Percentiles rank a stretch among this genome's conserved stretches.
Conservation (phyloP, 2,888 invertebrate species). For the Beris chalybata region DNA sequence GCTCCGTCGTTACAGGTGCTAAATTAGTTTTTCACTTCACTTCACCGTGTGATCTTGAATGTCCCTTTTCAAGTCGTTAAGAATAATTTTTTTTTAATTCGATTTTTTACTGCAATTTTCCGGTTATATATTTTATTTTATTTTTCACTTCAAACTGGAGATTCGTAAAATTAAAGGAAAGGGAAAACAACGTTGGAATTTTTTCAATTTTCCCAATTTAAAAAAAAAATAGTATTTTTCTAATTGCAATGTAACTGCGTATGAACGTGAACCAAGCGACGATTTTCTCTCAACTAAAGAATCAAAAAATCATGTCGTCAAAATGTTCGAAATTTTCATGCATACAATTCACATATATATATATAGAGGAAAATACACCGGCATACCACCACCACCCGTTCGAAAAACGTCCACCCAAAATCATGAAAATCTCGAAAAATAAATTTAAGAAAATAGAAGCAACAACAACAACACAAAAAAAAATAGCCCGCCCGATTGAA, state of each 20-base stretch:
- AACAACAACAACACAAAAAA: neutral
- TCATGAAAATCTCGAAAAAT: neutral
- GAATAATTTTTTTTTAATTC: constrained; percentile 5
- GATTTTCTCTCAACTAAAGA: constrained; percentile 58
- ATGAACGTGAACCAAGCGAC: constrained; percentile 56
- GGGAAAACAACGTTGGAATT: neutral
- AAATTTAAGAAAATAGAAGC: neutral
- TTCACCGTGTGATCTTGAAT: constrained; percentile 26
- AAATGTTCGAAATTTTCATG: constrained; percentile 32
- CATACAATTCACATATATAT: neutral
- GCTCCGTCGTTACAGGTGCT: constrained; percentile 26
- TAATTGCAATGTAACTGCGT: constrained; percentile 40
- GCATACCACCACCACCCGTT: neutral
- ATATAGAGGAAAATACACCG: neutral
- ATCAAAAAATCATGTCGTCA: constrained; percentile 41
- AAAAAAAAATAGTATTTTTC: constrained; percentile 1
- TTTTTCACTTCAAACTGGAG: constrained; percentile 5
- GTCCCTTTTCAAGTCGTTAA: constrained; percentile 26
- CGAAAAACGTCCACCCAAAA: neutral
- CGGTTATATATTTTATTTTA: neutral
- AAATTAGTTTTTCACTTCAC: constrained; percentile 28
- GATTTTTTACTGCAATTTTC: neutral
- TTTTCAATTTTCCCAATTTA: constrained; percentile 15
- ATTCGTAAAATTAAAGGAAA: constrained; percentile 3
- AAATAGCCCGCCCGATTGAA: neutral